phyloP scores from a whole-genome alignment of 37 sponge, comb jelly and placozoan species.

The Haliclona indistincta region DNA sequence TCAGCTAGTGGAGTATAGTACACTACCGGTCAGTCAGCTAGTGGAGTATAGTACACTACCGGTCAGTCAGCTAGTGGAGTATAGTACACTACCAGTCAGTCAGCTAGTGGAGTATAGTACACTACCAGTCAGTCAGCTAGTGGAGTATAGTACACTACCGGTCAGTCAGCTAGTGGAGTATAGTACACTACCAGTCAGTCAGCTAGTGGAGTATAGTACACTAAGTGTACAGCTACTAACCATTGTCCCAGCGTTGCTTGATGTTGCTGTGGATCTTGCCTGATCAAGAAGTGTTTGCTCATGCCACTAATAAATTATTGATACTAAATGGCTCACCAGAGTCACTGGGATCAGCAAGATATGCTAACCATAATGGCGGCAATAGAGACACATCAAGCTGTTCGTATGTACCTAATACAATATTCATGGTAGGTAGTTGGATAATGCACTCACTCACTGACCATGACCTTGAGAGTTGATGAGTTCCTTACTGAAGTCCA shows the following conservation, averaged over 20 bases:
- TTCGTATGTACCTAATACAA: constrained; percentile 54
- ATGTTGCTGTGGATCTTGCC: constrained; percentile 82
- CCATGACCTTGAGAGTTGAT: constrained; percentile 67
- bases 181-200: no score
- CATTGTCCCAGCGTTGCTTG: constrained; percentile 70
- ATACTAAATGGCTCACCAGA: constrained; percentile 52
- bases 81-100: no score
- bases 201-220: no score
- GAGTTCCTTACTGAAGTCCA: constrained; percentile 71
- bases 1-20: no score
- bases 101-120: no score
- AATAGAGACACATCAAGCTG: constrained; percentile 30
- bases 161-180: no score
- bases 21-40: no score
- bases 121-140: no score
- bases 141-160: no score
- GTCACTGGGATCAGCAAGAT: constrained; percentile 82
- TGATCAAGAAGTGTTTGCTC: constrained; percentile 1
- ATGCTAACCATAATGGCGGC: constrained; percentile 87
- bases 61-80: no score
- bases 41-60: no score
- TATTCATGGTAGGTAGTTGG: neutral
- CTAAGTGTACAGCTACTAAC: constrained; percentile 34
- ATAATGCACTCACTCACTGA: constrained; percentile 11
- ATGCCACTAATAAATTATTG: neutral